Percentiles rank a stretch among this genome's conserved stretches.
phyloP scores from a whole-genome alignment of 2,797 vertebrate species.

The Novumbra hubbsi region DNA sequence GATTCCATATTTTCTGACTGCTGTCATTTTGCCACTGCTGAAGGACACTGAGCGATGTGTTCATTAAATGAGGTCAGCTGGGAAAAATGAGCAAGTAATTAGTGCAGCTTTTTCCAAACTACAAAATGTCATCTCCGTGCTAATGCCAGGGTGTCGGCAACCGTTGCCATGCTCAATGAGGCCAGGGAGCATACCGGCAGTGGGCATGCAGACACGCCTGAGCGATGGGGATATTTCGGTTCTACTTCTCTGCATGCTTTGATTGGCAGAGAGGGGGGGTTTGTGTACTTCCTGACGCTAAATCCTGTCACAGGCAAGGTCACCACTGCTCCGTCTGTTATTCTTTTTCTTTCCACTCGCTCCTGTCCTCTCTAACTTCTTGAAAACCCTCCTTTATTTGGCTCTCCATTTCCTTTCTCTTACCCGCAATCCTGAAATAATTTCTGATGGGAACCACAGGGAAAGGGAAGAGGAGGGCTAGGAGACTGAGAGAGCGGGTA shows the following conservation, averaged over 20 bases:
- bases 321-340: background rate
- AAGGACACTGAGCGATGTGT: conserved; percentile 42
- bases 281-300: background rate
- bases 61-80: conserved; percentile 38
- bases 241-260: background rate
- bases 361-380: background rate
- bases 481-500: background rate
- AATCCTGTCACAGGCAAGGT: background rate
- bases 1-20: conserved; percentile 22
- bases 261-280: background rate
- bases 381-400: background rate
- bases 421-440: background rate
- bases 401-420: background rate
- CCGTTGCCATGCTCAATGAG: conserved; percentile 33
- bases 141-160: conserved; percentile 33
- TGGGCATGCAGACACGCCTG: background rate
- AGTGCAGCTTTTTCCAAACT: conserved; percentile 46
- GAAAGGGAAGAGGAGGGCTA: background rate
- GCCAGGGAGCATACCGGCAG: conserved; percentile 20
- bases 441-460: background rate
- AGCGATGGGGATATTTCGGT: background rate
- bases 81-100: conserved; percentile 47
- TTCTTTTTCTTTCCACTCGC: background rate
- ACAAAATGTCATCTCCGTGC: conserved; percentile 36
- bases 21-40: conserved; percentile 17